Percentiles rank a stretch among this genome's conserved stretches.
Evolutionary conservation across 2,113 vertebrate species (phyloP).

Genomic region (Apistogramma diplotaenia): DNA sequence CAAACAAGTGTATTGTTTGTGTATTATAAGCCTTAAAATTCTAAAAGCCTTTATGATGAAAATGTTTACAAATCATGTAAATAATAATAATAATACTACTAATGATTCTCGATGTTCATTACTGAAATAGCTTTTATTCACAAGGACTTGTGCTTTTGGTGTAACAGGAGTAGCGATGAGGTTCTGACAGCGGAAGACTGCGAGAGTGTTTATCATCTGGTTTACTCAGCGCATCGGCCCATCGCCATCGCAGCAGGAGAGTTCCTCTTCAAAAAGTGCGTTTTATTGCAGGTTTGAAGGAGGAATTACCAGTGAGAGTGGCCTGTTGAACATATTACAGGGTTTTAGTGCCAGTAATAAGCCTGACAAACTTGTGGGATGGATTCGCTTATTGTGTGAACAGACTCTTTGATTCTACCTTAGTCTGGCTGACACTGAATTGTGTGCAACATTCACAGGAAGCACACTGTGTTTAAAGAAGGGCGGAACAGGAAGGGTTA

Average conservation of each 20-base stretch:
- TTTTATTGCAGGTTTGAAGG: not conserved
- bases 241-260: slow-evolving; percentile 94
- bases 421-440: not conserved
- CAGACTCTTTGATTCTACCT: not conserved
- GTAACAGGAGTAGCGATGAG: slow-evolving; percentile 90
- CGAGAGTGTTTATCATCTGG: slow-evolving; percentile 97
- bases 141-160: not conserved
- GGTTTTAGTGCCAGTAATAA: not conserved
- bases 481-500: not conserved
- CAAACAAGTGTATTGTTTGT: not conserved
- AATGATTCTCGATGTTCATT: not conserved
- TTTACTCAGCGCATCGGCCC: slow-evolving; percentile 95
- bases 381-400: not conserved
- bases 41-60: not conserved
- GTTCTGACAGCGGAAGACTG: slow-evolving; percentile 96
- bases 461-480: not conserved
- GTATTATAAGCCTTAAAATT: too few relatives aligned
- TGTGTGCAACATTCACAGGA: not conserved
- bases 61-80: not conserved
- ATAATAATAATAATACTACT: not conserved
- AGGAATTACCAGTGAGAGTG: not conserved
- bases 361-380: not conserved
- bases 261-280: slow-evolving; percentile 97
- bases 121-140: not conserved
- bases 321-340: not conserved